phyloP scores from a whole-genome alignment of 2,888 invertebrate species.

The Stenichneumon culpator region DNA sequence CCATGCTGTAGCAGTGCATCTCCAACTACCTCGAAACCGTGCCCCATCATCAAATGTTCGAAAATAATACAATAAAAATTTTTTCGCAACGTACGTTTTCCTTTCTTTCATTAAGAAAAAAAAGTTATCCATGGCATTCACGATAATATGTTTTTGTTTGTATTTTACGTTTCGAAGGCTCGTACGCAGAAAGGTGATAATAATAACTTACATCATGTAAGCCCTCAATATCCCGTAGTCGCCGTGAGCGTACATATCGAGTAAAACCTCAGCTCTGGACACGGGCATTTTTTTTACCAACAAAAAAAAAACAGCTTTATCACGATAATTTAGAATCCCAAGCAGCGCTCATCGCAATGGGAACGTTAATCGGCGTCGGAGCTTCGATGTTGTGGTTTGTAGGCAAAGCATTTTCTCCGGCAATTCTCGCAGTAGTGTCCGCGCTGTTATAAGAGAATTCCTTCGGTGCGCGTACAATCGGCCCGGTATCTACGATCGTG shows the following conservation, averaged over 20 bases:
- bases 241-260: conserved; percentile 77
- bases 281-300: conserved; percentile 70
- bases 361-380: conserved; percentile 49
- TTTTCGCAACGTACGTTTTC: neutral
- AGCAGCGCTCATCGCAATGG: conserved; percentile 34
- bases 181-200: neutral
- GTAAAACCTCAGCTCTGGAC: conserved; percentile 74
- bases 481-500: conserved; percentile 64
- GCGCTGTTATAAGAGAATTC: conserved; percentile 41
- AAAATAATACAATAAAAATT: neutral
- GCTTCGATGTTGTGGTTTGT: conserved; percentile 5
- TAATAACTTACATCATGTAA: conserved; percentile 76
- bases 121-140: neutral
- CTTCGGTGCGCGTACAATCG: conserved; percentile 47
- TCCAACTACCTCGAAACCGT: too few species aligned
- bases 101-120: neutral
- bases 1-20: too few species aligned
- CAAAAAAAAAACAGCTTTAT: conserved; percentile 22
- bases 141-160: neutral
- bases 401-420: conserved; percentile 35
- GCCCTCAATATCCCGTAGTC: conserved; percentile 76
- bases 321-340: conserved; percentile 25
- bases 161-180: neutral
- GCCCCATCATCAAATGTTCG: too few species aligned
- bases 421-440: conserved; percentile 13